Evolutionary conservation across 2,113 vertebrate species (phyloP), one percentile per base, ranked within the genome.

Genomic region (Platysteira castanea): DNA sequence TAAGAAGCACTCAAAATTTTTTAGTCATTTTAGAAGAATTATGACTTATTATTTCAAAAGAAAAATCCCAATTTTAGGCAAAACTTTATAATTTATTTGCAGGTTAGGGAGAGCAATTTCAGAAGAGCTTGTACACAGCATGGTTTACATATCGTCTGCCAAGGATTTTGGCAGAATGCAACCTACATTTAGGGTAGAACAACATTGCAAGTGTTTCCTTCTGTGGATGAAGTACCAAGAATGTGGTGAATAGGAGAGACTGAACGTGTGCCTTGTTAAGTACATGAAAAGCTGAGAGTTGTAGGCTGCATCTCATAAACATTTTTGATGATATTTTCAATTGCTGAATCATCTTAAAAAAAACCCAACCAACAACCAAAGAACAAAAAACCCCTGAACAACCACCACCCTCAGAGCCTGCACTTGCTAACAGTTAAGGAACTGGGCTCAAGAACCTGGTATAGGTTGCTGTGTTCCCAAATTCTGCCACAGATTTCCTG

Each of bases 81-180:
- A 94, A 80, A 85, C 10, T 61, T 92, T 64, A 30, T 59, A 42
- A 75, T 93, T 97, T 94, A 27, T 78, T 71, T 92, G 77, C 86
- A 79, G 67, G 61, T 96, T 89, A 93, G 24, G 65, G 59, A 95
- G 85, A 57, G 46, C 81, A 46, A 19, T 94, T 94, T 94, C 92
- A 41, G 86, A 90, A 84, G 74, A 93, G 42, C 89, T 67, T 85
- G n/a, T 92, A 69, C 46, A 79, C 65, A 89, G 33, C 37, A 59
- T 87, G 18, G 59, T 95, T 94, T 96, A 97, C 54, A 19, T 78
- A 69, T 59, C 61, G 28, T 44, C 50, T 96, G 65, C 65, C 82
- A 92, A 15, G 53, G n/a, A 35, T 77, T 84, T 94, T 95, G 91
- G 73, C 83, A 93, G 76, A 92, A 90, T 74, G 44, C 50, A 30